Base-by-base conservation (phyloP, 2,797 vertebrate genomes). In the Betta splendens region DNA sequence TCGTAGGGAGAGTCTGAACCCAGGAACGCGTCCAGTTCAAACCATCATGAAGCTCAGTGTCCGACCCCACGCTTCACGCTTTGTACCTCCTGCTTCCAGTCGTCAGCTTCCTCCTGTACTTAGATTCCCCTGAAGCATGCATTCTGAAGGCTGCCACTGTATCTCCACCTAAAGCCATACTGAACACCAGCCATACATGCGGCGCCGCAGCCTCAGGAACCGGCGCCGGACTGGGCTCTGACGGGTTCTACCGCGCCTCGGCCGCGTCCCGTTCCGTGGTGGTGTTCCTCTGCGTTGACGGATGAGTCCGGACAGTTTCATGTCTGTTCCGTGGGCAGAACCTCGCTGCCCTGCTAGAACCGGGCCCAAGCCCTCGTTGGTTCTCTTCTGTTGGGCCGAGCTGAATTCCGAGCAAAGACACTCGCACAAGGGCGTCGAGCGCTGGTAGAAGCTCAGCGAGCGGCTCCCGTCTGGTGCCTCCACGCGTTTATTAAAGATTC, bases 401-500 rank as follows among this genome's bases (percentile, higher is more conserved):
- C 80, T 92, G n/a, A 91, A 87, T 43, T 90, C 91, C 18, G 90
- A 92, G 86, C 90, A 91, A 35, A 92, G 91, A 91, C 89, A 89
- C 84, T 88, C 77, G 4, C 81, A 69, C 58, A 69, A 87, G 75
- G 83, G 82, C 20, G 65, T 70, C 61, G 42, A 81, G n/a, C 83
- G 78, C 76, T 87, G 86, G 73, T 87, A 91, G 75, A 80, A 44
- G 45, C 42, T 33, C 47, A n/a, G n/a, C n/a, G n/a, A n/a, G n/a
- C 2, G n/a, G 5, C 3, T 21, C n/a, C n/a, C n/a, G n/a, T n/a
- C n/a, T 60, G 76, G 79, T 74, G 84, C 78, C 83, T 89, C 79
- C 32, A 64, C 43, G 1, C 8, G 32, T 64, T 66, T 35, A 4
- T 45, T 32, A 39, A 48, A 65, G 40, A 49, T 56, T 61, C 28